Base-by-base conservation (phyloP, 2,888 invertebrate genomes). In the Dicycla oo region DNA sequence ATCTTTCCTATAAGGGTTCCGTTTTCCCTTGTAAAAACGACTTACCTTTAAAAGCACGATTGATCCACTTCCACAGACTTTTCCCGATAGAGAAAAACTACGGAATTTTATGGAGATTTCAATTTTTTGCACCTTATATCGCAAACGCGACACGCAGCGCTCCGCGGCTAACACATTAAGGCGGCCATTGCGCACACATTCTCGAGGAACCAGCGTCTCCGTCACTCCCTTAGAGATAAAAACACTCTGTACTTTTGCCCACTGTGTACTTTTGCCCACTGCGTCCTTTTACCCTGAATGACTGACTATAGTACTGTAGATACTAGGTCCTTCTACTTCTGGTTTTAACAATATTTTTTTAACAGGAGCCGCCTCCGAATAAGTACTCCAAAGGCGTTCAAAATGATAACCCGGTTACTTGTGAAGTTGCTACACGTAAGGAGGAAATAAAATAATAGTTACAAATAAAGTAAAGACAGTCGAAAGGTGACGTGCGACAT, bases 351-450 rank as follows among this genome's bases (percentile, higher is more conserved):
- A 7, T 38, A 13, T 30, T 30, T 23, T 47, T 56, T 45, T 2
- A 64, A 56, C 70, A 73, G 74, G 65, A 60, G 15, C 54, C 30
- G 15, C 23, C 38, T n/a, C 63, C 69, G 11, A 62, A 20, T 23
- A 78, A 38, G 20, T 64, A 65, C 26, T 69, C 73, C 0, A 75
- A 73, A 71, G 65, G 58, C 11, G 57, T 81, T 64, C 88, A 90
- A 69, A 76, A 81, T 13, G 84, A 75, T 20, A 45, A 61, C 23
- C 57, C 58, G 2, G 82, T 80, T 34, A 51, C 80, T 10, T 83
- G 83, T 70, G 86, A 90, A 23, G 83, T 74, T 7, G 89, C 88
- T 75, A 85, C 84, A 62, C 65, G 90, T 89, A 80, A 87, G 87
- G 1, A 4, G 23, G 0, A 47, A 34, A 23, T 34, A 23, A 66